phyloP scores from a whole-genome alignment of 2,888 invertebrate genomes.

The Napeogenes sylphis region DNA sequence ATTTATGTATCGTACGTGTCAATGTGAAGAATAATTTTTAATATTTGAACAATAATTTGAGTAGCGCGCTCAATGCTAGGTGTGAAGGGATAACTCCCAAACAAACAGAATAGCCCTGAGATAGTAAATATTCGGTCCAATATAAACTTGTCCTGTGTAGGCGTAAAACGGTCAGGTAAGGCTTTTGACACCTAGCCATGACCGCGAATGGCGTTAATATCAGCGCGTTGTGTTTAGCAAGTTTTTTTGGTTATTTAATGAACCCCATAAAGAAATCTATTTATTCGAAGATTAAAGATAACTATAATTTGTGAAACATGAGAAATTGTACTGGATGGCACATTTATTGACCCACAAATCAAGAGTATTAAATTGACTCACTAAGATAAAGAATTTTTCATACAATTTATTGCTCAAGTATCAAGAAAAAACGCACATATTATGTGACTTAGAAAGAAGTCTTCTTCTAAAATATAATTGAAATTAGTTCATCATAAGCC shows the following conservation, averaged over 20 bases:
- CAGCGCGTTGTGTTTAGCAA: conserved; percentile 68
- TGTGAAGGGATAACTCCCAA: conserved; percentile 74
- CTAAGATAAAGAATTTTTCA: conserved; percentile 19
- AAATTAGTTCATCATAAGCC: no score
- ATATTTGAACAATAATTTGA: conserved; percentile 66
- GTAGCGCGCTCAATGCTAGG: conserved; percentile 60
- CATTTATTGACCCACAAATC: conserved; percentile 9
- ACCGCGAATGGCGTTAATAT: conserved; percentile 64
- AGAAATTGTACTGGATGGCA: conserved; percentile 23
- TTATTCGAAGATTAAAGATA: no score
- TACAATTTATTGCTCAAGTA: conserved; percentile 46
- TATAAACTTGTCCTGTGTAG: conserved; percentile 56
- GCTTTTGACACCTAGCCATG: conserved; percentile 74
- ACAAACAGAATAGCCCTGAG: conserved; percentile 65
- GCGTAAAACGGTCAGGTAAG: conserved; percentile 70
- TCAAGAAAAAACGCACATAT: conserved; percentile 15
- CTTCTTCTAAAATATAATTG: not conserved
- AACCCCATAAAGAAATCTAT: conserved; percentile 43
- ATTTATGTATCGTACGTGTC: conserved; percentile 40
- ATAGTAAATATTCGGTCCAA: conserved; percentile 58
- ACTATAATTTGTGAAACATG: no score
- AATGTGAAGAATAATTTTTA: conserved; percentile 50
- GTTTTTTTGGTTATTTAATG: conserved; percentile 60
- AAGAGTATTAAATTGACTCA: conserved; percentile 37
- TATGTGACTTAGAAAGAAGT: not conserved